Percentiles rank a stretch among this genome's conserved stretches.
Conservation (phyloP, 2,888 invertebrate genomes). For the Dolichomitus sp. region DNA sequence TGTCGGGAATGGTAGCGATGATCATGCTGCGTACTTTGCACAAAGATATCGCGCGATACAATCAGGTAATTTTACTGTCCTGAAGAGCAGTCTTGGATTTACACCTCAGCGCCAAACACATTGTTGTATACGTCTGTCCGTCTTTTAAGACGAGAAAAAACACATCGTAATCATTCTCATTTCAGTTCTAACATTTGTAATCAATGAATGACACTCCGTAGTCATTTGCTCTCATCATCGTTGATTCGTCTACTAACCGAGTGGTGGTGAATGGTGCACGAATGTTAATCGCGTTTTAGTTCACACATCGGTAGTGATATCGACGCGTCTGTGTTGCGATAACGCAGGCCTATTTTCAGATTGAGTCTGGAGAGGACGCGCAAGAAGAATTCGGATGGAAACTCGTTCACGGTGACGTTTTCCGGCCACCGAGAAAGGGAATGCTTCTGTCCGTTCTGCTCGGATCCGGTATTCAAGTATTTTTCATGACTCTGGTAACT, state of each 20-base stretch:
- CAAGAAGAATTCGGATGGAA: conserved; percentile 99
- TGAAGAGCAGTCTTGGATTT: not conserved
- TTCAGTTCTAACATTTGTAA: conserved; percentile 22
- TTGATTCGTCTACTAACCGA: conserved; percentile 53
- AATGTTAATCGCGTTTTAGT: conserved; percentile 30
- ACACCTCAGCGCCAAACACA: not conserved
- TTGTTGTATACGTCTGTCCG: not conserved
- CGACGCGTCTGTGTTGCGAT: conserved; percentile 81
- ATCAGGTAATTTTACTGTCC: conserved; percentile 89
- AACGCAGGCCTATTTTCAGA: conserved; percentile 86
- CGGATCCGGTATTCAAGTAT: conserved; percentile 98
- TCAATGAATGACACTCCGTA: conserved; percentile 21
- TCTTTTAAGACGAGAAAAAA: not conserved
- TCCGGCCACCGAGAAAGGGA: conserved; percentile 97
- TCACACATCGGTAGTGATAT: conserved; percentile 70
- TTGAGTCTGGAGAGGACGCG: conserved; percentile 95
- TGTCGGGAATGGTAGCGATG: conserved; percentile 99
- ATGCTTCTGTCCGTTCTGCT: conserved; percentile 98
- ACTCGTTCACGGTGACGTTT: conserved; percentile 99
- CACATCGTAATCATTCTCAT: conserved; percentile 11
- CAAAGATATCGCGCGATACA: conserved; percentile 99
- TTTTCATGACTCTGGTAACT: conserved; percentile 98
- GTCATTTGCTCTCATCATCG: conserved; percentile 31
- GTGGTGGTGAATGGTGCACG: conserved; percentile 45
- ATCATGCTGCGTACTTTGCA: conserved; percentile 98